These are phyloP conservation scores for Pseudocheirus occidentalis DNA, from an alignment of 2,797 vertebrate genomes.

Conservation along the genomic window DNA sequence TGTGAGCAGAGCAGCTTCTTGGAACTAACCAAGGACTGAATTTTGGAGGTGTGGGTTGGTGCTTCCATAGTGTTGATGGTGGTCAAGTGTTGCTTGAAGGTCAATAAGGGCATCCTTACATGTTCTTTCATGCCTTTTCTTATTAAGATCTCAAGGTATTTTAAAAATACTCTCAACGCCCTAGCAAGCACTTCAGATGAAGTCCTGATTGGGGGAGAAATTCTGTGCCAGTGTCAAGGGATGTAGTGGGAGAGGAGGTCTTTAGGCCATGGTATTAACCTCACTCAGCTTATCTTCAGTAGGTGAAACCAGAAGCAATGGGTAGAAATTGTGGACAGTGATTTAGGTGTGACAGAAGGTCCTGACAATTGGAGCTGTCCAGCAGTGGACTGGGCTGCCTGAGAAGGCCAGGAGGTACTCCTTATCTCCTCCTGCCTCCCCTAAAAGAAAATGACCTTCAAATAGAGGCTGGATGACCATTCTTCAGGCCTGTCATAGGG, in stretches of 20 bases:
- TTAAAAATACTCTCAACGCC: background rate
- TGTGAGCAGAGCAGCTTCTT: background rate
- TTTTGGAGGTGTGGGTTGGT: background rate
- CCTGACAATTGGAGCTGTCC: background rate
- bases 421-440: background rate
- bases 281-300: background rate
- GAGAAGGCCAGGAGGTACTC: background rate
- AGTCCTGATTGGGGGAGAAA: background rate
- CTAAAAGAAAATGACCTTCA: background rate
- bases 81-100: background rate
- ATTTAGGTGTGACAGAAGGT: background rate
- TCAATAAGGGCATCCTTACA: background rate
- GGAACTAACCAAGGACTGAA: background rate
- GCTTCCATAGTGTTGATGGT: background rate
- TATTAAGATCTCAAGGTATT: background rate
- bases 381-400: background rate
- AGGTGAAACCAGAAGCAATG: background rate
- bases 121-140: background rate
- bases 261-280: background rate
- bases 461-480: background rate
- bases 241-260: background rate
- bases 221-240: background rate
- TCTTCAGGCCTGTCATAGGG: background rate
- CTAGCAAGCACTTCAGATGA: background rate
- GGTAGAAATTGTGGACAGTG: background rate